Evolutionary conservation across 1,140 invertebrate species (phyloP).

Genomic region (Acyrthosiphon pisum): DNA sequence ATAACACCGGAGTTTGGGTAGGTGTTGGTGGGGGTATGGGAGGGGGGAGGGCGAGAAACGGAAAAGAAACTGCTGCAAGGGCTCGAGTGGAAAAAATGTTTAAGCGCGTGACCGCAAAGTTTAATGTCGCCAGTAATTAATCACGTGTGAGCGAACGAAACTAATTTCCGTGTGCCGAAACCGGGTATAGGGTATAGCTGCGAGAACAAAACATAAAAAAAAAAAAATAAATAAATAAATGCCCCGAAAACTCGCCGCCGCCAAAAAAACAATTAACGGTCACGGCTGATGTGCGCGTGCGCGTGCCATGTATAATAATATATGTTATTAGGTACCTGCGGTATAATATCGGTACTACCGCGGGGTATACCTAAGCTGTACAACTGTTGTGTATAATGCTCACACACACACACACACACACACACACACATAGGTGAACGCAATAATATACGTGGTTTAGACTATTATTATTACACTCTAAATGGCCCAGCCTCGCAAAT

Average conservation of each 20-base stretch:
- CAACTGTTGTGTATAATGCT: no score
- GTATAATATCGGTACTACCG: no score
- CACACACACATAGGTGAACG: neutral
- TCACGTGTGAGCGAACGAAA: constrained; percentile 39
- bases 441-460: neutral
- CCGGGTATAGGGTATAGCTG: no score
- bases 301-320: no score
- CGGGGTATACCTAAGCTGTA: neutral
- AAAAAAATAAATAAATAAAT: neutral
- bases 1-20: neutral
- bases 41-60: neutral
- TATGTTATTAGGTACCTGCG: no score
- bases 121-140: constrained; percentile 46
- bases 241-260: neutral
- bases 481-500: neutral
- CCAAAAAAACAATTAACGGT: constrained; percentile 30
- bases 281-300: no score
- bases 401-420: no score
- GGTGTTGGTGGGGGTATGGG: neutral
- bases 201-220: neutral
- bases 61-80: constrained; percentile 12
- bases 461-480: constrained; percentile 1
- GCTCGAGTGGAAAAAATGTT: constrained; percentile 20
- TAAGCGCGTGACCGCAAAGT: constrained; percentile 43
- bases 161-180: constrained; percentile 15